Evolutionary conservation across 2,888 invertebrate genomes (phyloP).

Genomic region (Monoplex corrugatus): DNA sequence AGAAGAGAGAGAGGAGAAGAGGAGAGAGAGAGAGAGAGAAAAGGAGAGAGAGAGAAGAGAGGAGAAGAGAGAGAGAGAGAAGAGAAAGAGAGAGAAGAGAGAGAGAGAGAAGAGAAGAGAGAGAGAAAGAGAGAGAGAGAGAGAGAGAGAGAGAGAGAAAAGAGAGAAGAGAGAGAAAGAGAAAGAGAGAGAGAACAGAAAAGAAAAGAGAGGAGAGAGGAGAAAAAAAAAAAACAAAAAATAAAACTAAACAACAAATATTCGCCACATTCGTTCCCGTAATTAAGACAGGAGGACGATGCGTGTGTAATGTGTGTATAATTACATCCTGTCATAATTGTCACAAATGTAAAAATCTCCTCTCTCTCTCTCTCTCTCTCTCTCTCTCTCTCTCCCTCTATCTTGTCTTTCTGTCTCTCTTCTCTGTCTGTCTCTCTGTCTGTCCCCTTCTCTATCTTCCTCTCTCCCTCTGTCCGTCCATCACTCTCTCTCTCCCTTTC

Average conservation of each 20-base stretch:
- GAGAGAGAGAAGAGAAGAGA: not conserved
- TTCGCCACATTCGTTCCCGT: no score
- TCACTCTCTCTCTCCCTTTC: not conserved
- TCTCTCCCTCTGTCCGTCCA: not conserved
- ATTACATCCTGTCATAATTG: no score
- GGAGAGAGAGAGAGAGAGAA: not conserved
- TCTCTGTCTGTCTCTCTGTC: not conserved
- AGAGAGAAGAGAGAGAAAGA: no score
- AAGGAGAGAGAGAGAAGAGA: not conserved
- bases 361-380: constrained; percentile 38
- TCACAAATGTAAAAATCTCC: no score
- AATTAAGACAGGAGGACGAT: no score
- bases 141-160: not conserved
- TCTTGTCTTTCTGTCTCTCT: not conserved
- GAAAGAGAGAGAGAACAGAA: not conserved
- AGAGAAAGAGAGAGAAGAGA: not conserved
- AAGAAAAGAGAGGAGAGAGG: not conserved
- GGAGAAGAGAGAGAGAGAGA: not conserved
- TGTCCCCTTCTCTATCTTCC: constrained; percentile 13
- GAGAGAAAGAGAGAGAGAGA: not conserved
- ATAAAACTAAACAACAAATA: no score
- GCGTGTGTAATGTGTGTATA: not conserved
- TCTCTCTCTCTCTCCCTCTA: not conserved
- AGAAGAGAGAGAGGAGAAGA: not conserved
- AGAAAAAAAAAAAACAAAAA: not conserved